Conservation (phyloP, 2,797 vertebrate species). For the Microctenopoma stevenorrisi region DNA sequence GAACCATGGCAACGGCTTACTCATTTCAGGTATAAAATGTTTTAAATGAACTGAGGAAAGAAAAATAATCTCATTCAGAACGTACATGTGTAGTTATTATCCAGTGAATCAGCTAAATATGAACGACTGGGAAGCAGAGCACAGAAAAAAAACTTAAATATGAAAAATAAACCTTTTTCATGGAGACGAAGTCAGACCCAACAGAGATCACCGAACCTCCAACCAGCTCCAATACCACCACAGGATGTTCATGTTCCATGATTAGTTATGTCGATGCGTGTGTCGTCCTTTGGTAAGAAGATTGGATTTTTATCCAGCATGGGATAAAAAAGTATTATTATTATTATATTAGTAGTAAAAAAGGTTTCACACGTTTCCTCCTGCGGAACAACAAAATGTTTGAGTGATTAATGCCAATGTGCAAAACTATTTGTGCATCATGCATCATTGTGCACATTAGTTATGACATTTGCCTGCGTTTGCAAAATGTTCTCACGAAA, state of each 20-base stretch:
- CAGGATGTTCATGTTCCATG: background rate
- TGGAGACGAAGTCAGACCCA: background rate
- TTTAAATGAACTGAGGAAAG: slow-evolving; percentile 39
- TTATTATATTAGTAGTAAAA: too few species aligned
- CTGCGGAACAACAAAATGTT: too few species aligned
- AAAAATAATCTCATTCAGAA: background rate
- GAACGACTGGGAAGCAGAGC: too few species aligned
- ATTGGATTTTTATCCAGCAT: too few species aligned
- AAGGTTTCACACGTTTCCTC: too few species aligned
- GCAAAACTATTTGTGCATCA: background rate
- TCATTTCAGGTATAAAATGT: slow-evolving; percentile 26
- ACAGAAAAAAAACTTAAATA: background rate
- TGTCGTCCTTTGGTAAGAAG: background rate
- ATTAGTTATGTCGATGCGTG: background rate
- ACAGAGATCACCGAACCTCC: background rate
- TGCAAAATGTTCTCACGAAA: too few species aligned
- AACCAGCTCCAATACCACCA: background rate
- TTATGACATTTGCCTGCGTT: too few species aligned
- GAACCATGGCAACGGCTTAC: slow-evolving; percentile 77
- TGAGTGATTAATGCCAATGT: too few species aligned
- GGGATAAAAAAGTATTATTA: too few species aligned
- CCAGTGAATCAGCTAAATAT: background rate
- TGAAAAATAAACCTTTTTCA: background rate
- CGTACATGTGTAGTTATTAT: background rate
- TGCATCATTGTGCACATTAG: background rate